Evolutionary conservation across 2,797 vertebrate species (phyloP), one percentile per base, ranked within the genome.

Genomic region (Urocyon cinereoargenteus): DNA sequence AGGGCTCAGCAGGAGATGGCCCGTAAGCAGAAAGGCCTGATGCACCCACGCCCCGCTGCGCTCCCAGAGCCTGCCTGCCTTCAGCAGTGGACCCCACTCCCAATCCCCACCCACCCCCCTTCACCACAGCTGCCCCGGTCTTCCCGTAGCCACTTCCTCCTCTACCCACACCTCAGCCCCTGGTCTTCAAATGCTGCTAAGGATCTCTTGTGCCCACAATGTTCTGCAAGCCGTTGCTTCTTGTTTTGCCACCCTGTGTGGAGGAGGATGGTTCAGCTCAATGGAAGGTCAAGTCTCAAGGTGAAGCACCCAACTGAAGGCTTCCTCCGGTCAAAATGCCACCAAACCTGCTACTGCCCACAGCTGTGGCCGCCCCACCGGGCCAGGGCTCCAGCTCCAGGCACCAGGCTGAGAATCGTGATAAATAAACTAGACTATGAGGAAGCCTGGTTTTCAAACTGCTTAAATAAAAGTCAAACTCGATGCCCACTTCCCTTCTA

Each of bases 31-130:
- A 57, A 26, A 34, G 45, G 18, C 31, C 24, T 10, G 45, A 3
- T 40, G 26, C 40, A 1, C 36, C 62, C 62, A 28, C 28, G 1
- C 62, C 62, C 28, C 62, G 0, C 61, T 6, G 24, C 13, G 19
- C 62, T 64, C 53, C 53, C 53, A 1, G 53, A 16, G 53, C 53
- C 53, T 18, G 53, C 53, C 53, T 55, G 53, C 62, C 31, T 66
- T 15, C 62, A 31, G 28, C 14, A 28, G 62, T 6, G 11, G 62
- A 5, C 31, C 45, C n/a, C 87, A 18, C 45, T 34, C 62, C 49
- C 13, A 3, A 16, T 1, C 53, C 1, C 8, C 8, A 28, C 45
- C 31, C 7, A 3, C 3, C 31, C 26, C 1, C 1, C 6, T 26
- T 79, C 45, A 14, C 3, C 64, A n/a, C 34, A 49, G 70, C 57